phyloP scores from a whole-genome alignment of 2,888 invertebrate species.

The Trissolcus brochymenae region DNA sequence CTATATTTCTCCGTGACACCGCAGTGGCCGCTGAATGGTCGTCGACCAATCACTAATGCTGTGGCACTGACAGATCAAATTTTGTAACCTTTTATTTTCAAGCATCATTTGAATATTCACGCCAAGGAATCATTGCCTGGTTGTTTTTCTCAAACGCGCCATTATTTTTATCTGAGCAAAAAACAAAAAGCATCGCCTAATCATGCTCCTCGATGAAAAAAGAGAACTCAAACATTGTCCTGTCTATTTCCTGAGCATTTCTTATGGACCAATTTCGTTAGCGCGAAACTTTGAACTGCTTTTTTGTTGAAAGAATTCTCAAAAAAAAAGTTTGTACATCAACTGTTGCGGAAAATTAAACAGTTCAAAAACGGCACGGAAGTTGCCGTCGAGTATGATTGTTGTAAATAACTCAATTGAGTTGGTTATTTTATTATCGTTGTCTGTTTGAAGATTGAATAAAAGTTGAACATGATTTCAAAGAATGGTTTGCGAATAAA shows the following conservation, averaged over 20 bases:
- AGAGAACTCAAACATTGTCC: too few relatives aligned
- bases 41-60: conserved; percentile 56
- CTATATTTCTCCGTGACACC: conserved; percentile 41
- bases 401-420: not conserved
- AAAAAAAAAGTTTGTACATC: not conserved
- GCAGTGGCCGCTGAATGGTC: conserved; percentile 55
- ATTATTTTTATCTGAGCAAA: conserved; percentile 8
- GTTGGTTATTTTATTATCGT: too few relatives aligned
- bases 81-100: conserved; percentile 21
- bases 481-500: too few relatives aligned
- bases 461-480: too few relatives aligned
- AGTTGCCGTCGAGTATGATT: conserved; percentile 1
- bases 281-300: too few relatives aligned
- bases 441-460: too few relatives aligned
- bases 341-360: conserved; percentile 2
- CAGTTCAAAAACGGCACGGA: conserved; percentile 2
- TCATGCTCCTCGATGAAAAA: too few relatives aligned
- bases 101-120: conserved; percentile 28
- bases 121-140: conserved; percentile 19
- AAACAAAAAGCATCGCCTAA: not conserved
- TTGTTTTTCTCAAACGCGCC: conserved; percentile 18
- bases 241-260: too few relatives aligned
- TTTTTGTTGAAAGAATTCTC: too few relatives aligned
- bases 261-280: too few relatives aligned
- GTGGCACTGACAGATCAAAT: conserved; percentile 48